Conservation (phyloP, 2,113 vertebrate genomes). For the Osmerus mordax region DNA sequence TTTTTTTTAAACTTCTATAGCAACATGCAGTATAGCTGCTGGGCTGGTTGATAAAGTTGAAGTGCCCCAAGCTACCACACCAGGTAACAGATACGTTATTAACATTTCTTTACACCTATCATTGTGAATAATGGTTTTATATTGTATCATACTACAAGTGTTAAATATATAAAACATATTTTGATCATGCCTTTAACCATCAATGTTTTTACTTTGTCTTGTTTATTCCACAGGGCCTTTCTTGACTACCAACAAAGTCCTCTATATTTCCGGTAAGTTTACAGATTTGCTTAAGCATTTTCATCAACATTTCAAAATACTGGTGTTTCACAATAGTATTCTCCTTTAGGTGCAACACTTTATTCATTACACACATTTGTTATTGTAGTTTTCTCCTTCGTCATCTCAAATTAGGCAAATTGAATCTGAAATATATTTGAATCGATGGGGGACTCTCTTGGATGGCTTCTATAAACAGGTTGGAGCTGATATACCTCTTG, state of each 20-base stretch:
- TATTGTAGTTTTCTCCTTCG: background rate
- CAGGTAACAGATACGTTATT: conserved; percentile 26
- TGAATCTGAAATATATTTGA: conserved; percentile 12
- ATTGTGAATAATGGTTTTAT: background rate
- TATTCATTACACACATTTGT: background rate
- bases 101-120: background rate
- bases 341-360: background rate
- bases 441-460: conserved; percentile 32
- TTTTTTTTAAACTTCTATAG: background rate
- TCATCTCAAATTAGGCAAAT: background rate
- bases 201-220: background rate
- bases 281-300: background rate
- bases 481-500: conserved; percentile 28
- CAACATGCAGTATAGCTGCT: conserved; percentile 32
- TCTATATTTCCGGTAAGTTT: conserved; percentile 31
- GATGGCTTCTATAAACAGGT: conserved; percentile 38
- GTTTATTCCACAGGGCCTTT: conserved; percentile 36
- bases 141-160: background rate
- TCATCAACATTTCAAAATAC: background rate
- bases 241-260: background rate
- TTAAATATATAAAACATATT: too few relatives aligned
- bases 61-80: background rate
- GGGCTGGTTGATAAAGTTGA: conserved; percentile 40
- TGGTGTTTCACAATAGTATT: conserved; percentile 1
- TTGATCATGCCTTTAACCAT: background rate